These are phyloP conservation scores for Trochalopteron elliotii DNA, from an alignment of 2,113 vertebrate genomes.

Conservation along the genomic window DNA sequence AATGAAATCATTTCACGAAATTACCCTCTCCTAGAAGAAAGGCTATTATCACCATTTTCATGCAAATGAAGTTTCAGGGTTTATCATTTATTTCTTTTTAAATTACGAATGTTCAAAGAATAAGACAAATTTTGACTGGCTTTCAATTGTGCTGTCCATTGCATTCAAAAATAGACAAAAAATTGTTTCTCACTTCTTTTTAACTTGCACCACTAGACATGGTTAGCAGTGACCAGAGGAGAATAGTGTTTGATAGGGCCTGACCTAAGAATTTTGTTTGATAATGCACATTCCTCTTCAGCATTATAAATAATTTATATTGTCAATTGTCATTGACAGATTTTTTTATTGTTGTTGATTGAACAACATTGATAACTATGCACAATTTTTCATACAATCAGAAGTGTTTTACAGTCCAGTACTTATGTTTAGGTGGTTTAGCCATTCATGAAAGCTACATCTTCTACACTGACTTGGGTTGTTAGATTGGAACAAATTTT, in stretches of 20 bases:
- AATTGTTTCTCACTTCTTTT: background rate
- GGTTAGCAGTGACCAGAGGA: background rate
- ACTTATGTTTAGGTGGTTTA: background rate
- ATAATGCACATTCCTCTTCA: background rate
- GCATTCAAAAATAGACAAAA: background rate
- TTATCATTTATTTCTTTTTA: background rate
- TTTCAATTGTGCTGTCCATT: background rate
- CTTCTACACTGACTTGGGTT: too few relatives aligned
- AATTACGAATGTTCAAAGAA: background rate
- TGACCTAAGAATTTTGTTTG: background rate
- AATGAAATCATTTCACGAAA: background rate
- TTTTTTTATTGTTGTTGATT: background rate
- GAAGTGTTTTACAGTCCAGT: background rate
- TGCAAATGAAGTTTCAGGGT: too few relatives aligned
- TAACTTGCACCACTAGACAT: background rate
- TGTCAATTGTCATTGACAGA: background rate
- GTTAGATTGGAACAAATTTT: background rate
- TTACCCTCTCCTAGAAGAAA: too few relatives aligned
- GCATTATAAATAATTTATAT: background rate
- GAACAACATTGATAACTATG: background rate
- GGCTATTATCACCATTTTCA: background rate
- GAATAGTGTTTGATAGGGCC: background rate
- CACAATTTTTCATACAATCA: background rate
- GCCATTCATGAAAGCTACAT: too few relatives aligned
- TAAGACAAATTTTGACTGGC: background rate